phyloP scores from a whole-genome alignment of 2,888 invertebrate genomes.

The Deilephila elpenor region DNA sequence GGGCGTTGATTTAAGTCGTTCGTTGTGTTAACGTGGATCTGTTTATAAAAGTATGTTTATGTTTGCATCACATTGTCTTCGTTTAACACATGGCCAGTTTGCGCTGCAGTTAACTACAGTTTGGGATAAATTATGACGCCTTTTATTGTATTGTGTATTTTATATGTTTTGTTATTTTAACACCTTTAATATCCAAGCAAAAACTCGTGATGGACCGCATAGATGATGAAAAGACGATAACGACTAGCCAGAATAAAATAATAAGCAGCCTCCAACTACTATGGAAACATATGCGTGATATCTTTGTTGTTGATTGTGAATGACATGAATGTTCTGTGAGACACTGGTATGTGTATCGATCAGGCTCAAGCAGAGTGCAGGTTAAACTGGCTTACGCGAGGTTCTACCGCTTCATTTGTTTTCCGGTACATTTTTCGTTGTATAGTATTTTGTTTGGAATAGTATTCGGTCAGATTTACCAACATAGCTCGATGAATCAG shows the following conservation, averaged over 20 bases:
- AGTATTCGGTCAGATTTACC: conserved; percentile 6
- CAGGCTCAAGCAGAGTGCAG: too few species aligned
- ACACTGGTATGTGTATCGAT: too few species aligned
- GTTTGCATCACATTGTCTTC: conserved; percentile 8
- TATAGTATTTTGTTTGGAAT: neutral
- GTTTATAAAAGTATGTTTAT: neutral
- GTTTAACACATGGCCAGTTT: neutral
- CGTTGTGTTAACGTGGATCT: neutral
- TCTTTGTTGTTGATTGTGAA: too few species aligned
- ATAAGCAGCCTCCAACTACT: too few species aligned
- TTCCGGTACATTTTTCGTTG: neutral
- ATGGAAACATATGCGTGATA: too few species aligned
- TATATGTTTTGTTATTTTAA: too few species aligned
- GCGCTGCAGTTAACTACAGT: neutral
- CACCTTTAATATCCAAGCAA: too few species aligned
- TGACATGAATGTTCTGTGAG: too few species aligned
- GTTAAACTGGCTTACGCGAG: too few species aligned
- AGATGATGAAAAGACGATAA: too few species aligned
- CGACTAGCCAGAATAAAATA: neutral
- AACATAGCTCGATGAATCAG: conserved; percentile 13
- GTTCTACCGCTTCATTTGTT: neutral
- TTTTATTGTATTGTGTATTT: too few species aligned
- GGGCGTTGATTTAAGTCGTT: neutral
- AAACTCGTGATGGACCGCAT: too few species aligned
- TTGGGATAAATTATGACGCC: neutral